Evolutionary conservation across 2,888 invertebrate species (phyloP).

Genomic region (Parascotia fuliginaria): DNA sequence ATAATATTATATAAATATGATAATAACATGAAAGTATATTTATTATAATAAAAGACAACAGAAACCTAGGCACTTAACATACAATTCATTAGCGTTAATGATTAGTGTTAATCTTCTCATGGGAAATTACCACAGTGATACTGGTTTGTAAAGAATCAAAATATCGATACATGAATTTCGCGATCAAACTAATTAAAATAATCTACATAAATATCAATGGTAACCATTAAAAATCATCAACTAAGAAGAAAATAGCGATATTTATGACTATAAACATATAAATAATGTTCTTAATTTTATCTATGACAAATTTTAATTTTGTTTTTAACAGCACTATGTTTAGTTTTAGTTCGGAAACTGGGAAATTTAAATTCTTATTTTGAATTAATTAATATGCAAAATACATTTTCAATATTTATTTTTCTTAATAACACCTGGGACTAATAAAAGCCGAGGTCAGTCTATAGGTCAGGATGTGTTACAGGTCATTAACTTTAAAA

Average conservation of each 20-base stretch:
- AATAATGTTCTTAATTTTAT: neutral
- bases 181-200: too few species aligned
- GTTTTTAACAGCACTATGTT: neutral
- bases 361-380: conserved; percentile 12
- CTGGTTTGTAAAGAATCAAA: too few species aligned
- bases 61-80: too few species aligned
- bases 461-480: conserved; percentile 11
- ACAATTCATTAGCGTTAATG: too few species aligned
- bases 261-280: too few species aligned
- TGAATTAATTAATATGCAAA: conserved; percentile 20
- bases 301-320: conserved; percentile 3
- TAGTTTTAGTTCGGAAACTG: conserved; percentile 5
- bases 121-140: too few species aligned
- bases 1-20: too few species aligned
- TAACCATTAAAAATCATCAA: neutral
- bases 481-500: conserved; percentile 21
- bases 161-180: too few species aligned
- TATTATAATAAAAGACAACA: too few species aligned
- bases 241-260: neutral
- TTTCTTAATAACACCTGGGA: conserved; percentile 6
- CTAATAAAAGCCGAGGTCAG: conserved; percentile 17
- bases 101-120: too few species aligned
- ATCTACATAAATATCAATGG: too few species aligned
- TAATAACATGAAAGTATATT: too few species aligned
- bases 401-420: conserved; percentile 7